Percentiles rank a stretch among this genome's conserved stretches.
Evolutionary conservation across 37 sponge, comb jelly and placozoan species (phyloP).

Genomic region (Chondrosia reniformis): DNA sequence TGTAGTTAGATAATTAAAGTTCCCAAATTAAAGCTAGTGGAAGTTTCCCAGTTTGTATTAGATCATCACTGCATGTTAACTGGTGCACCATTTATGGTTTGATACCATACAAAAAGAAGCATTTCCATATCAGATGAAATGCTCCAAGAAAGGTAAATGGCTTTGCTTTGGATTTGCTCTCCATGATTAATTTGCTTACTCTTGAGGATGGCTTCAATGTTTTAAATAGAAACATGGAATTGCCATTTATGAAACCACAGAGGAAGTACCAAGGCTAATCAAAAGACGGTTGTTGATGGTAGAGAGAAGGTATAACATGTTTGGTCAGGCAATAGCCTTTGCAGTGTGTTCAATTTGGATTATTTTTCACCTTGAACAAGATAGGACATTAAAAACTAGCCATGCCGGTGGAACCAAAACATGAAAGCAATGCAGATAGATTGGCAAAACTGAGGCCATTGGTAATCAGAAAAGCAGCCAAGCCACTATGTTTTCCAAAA

Average conservation of each 20-base stretch:
- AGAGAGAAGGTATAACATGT: neutral
- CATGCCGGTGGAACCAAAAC: slow-evolving; percentile 14
- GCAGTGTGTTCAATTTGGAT: neutral
- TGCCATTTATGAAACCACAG: neutral
- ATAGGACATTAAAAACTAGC: slow-evolving; percentile 13
- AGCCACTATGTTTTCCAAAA: slow-evolving; percentile 20
- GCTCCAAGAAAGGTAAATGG: slow-evolving; percentile 4
- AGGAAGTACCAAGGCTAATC: neutral
- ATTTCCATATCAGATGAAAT: slow-evolving; percentile 7
- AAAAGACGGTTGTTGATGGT: neutral
- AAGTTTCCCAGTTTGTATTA: neutral
- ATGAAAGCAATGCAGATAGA: slow-evolving; percentile 26
- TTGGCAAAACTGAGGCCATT: slow-evolving; percentile 23
- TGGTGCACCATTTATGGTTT: slow-evolving; percentile 9
- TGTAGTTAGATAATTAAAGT: neutral
- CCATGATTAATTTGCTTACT: neutral
- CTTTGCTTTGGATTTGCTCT: neutral
- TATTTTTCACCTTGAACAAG: slow-evolving; percentile 15
- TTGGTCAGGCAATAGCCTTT: neutral
- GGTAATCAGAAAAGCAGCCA: slow-evolving; percentile 27
- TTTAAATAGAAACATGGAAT: slow-evolving; percentile 24
- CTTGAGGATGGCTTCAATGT: slow-evolving; percentile 22
- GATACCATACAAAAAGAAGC: neutral
- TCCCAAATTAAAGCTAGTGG: neutral
- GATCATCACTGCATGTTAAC: neutral